Base-by-base conservation (phyloP, 2,888 invertebrate genomes). In the Aradus depressus region DNA sequence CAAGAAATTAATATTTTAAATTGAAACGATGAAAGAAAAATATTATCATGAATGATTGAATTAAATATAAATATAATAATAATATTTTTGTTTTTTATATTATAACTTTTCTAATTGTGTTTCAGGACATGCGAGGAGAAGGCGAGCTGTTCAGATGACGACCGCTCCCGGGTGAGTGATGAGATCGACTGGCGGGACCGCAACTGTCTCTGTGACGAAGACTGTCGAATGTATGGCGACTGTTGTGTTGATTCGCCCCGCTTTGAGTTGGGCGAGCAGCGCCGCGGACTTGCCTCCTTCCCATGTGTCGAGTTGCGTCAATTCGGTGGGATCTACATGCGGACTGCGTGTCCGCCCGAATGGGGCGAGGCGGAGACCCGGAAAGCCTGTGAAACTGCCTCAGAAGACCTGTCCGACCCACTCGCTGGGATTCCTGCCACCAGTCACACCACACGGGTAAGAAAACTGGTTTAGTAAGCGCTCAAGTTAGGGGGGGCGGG, bases 191-290 rank as follows among this genome's bases (percentile, higher is more conserved):
- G 66, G 66, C 62, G 64, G 45, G 62, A 64, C 18, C 61, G 68
- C 22, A 68, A 68, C 60, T 72, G 72, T 59, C 62, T 68, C 42
- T 72, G 72, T 58, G 72, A 72, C 55, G 60, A 63, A 31, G 61
- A 62, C 26, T 72, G 72, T 59, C 61, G 63, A 16, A 61, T 62
- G 10, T 71, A 68, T 54, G 71, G 70, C 22, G 72, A 72, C 61
- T 72, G 71, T 57, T 72, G 71, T 53, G 61, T 66, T 14, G 70
- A 71, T 58, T 68, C 69, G 1, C 51, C 55, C 4, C 49, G 58
- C 53, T 63, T 60, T 48, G 63, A 59, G 39, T 63, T 52, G 58
- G 60, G 48, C 58, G 58, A 52, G 63, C 64, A 45, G 60, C 60
- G 59, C 1, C 44, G 54, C 44, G 56, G 61, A 26, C 62, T 56